Base-by-base conservation (phyloP, 2,113 vertebrate genomes). In the Oryzias celebensis region DNA sequence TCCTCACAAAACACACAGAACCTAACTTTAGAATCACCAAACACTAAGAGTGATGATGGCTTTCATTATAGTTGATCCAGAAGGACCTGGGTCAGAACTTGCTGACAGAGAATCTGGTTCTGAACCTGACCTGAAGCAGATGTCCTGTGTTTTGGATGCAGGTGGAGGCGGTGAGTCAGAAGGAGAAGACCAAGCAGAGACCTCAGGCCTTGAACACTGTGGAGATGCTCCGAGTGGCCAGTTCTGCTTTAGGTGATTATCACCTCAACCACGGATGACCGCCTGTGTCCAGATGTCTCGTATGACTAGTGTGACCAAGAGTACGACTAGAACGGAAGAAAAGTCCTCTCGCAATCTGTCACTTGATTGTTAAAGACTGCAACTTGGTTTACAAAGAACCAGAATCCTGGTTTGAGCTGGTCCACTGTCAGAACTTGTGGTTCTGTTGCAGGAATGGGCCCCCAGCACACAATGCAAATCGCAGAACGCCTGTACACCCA, bases 161-260 rank as follows among this genome's bases (percentile, higher is more conserved):
- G 97, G 96, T 98, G 67, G 94, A 96, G 73, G 93, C 94, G 10
- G 94, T 97, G 72, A 98, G 90, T 86, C 96, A 91, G 79, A 99
- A 98, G 62, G 97, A 99, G 84, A 98, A 98, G 82, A 89, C 91
- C 58, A 98, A 99, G 83, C 96, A 98, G 88, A 94, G 97, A 63
- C 97, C 97, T 0, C 91, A 94, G 75, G 96, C 97, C 55, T 79
- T 99, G 72, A 99, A 99, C 90, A 99, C 97, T 0, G 96, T 99
- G 81, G 97, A 99, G 91, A 98, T 99, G 97, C 81, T 99, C 14
- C 92, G 96, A 71, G 95, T 98, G 67, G 97, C 92, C 80, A 98
- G 97, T 77, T 94, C 97, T 53, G 87, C 97, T 46, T 90, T 99
- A 70, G 97, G 97, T 98, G 91, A 22, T 52, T 48, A 28, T 17